These are phyloP conservation scores for Pseudorhiza aurosa DNA, from an alignment of 30 jellyfish, hydroid and myxozoan species.

Conservation along the genomic window DNA sequence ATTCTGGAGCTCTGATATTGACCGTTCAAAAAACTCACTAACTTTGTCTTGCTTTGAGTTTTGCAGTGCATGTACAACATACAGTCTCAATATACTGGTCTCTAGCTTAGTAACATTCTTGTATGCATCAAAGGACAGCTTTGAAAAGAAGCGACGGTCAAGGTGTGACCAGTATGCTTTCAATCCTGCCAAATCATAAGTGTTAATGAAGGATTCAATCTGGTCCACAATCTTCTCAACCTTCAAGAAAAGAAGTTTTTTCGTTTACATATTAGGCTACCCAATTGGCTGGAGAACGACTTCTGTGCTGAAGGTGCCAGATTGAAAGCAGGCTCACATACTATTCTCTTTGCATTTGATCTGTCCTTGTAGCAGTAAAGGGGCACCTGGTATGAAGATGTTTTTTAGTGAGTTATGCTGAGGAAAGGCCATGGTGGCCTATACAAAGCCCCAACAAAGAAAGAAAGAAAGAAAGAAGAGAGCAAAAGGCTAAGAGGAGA, in stretches of 20 bases:
- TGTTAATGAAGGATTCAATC: constrained; percentile 45
- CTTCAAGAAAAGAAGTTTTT: constrained; percentile 40
- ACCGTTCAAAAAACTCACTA: constrained; percentile 85
- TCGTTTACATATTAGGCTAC: no score
- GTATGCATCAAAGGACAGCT: constrained; percentile 81
- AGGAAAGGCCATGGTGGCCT: no score
- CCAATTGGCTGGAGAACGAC: no score
- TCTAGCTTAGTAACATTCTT: constrained; percentile 74
- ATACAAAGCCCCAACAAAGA: no score
- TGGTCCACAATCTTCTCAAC: constrained; percentile 92
- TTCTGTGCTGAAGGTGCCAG: no score
- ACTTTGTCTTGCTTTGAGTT: constrained; percentile 79
- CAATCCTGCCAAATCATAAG: constrained; percentile 72
- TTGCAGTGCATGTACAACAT: constrained; percentile 87
- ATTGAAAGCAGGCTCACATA: no score
- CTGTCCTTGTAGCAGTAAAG: no score
- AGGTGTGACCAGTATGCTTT: constrained; percentile 83
- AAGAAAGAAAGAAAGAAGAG: no score
- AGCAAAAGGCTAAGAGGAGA: no score
- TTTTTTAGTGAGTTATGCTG: no score
- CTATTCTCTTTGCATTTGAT: no score
- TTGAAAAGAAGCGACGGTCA: constrained; percentile 85
- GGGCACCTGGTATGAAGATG: no score
- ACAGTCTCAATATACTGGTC: constrained; percentile 74
- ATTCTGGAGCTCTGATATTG: constrained; percentile 80